A percentile compares a stretch with the other conserved stretches of the same genome.
Conservation (phyloP, 2,797 vertebrate genomes). For the Macropus fuliginosus region DNA sequence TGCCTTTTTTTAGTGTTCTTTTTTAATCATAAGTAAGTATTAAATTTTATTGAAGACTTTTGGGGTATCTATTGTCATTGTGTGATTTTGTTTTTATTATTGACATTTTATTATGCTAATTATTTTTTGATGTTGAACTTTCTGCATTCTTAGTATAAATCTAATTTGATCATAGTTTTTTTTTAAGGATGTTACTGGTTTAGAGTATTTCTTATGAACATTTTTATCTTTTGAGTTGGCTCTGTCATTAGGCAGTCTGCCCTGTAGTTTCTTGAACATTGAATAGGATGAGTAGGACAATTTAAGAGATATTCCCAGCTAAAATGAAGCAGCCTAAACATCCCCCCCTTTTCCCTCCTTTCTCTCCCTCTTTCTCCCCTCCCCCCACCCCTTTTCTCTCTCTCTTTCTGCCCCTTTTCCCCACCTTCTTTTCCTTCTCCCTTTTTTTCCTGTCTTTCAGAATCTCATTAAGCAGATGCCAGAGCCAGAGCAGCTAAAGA, state of each 20-base stretch:
- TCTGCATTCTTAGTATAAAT: background rate
- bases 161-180: background rate
- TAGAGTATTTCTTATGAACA: slow-evolving; percentile 24
- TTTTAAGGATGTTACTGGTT: background rate
- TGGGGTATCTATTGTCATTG: background rate
- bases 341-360: too few species aligned
- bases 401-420: background rate
- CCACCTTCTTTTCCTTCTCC: background rate
- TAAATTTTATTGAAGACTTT: background rate
- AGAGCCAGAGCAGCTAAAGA: slow-evolving; percentile 85
- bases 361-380: background rate
- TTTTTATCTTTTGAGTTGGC: background rate
- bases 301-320: background rate
- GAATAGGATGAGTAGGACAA: slow-evolving; percentile 1
- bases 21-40: background rate
- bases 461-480: slow-evolving; percentile 92
- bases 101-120: background rate
- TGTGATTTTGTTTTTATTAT: background rate
- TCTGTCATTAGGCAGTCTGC: background rate
- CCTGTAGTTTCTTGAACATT: background rate
- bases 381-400: background rate
- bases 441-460: slow-evolving; percentile 78
- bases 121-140: background rate
- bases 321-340: background rate
- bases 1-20: background rate